These are phyloP conservation scores for Phalacrocorax aristotelis DNA, from an alignment of 2,113 vertebrate genomes.

Conservation along the genomic window DNA sequence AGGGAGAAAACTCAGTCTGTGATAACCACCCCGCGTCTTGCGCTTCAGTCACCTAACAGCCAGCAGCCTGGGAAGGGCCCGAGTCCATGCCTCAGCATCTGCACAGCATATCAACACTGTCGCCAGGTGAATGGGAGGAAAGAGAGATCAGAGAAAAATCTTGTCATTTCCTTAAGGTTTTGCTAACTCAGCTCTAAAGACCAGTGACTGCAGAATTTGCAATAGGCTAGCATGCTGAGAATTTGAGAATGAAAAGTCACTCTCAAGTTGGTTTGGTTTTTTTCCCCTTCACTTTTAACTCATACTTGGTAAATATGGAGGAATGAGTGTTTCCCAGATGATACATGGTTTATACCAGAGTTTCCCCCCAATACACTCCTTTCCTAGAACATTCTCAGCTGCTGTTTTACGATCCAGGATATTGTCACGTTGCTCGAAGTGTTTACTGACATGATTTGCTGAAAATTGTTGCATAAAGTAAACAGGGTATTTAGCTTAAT, in stretches of 20 bases:
- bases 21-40: not conserved
- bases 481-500: not conserved
- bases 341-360: not conserved
- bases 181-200: not conserved
- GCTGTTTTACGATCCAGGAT: not conserved
- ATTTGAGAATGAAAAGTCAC: not conserved
- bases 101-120: rapidly evolving
- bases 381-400: not conserved
- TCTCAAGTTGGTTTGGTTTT: too few relatives aligned
- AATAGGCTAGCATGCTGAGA: not conserved
- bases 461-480: not conserved
- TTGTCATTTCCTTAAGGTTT: not conserved
- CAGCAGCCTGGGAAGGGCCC: not conserved
- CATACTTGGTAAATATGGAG: not conserved
- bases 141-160: not conserved
- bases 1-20: not conserved
- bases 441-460: not conserved
- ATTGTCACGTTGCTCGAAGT: not conserved
- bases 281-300: not conserved
- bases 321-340: not conserved
- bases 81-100: not conserved
- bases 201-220: not conserved
- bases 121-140: not conserved
- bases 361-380: not conserved
- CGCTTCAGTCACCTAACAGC: not conserved